Evolutionary conservation across 2,888 invertebrate genomes (phyloP), one percentile per base, ranked within the genome.

Genomic region (Zygaena filipendulae): DNA sequence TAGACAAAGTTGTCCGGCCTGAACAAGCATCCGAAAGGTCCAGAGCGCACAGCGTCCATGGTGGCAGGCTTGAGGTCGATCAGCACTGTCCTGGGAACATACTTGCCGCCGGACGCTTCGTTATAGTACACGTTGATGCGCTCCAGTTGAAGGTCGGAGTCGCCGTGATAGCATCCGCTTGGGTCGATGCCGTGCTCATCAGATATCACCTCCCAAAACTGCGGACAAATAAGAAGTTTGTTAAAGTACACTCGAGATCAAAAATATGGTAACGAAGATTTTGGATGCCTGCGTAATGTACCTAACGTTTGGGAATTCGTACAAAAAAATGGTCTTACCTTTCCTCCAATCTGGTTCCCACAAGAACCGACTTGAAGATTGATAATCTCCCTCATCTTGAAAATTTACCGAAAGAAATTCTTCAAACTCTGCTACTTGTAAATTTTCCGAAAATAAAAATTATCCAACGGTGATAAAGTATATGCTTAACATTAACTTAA

Each of bases 1-100:
- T 91, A 93, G 3, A 94, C 91, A 59, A 92, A 94, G 72, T 93
- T 95, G 63, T 94, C 92, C 6, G 94, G 94, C 29, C 93, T 83
- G 81, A 90, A 94, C 28, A 94, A 83, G 54, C 88, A 87, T 3
- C 94, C 94, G 60, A 90, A 92, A 13, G 88, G 86, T 7, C 93
- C 92, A 2, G 92, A 91, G 28, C 93, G 85, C 25, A 94, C 92
- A 6, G 92, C 87, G 63, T 94, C 94, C 92, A 94, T 93, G 25
- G 77, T 72, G 13, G 64, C 64, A 2, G 64, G 70, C 45, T 77
- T 69, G 8, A 77, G 59, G 46, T 79, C 75, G 2, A 71, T 52
- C 6, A 77, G 51, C 11, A 77, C 62, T 3, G 74, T 60, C n/a
- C 77, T 55, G 11, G 75, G 77, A 5, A 77, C 77, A 38, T 70